Evolutionary conservation across 2,113 vertebrate species (phyloP).

Genomic region (Anoplopoma fimbria): DNA sequence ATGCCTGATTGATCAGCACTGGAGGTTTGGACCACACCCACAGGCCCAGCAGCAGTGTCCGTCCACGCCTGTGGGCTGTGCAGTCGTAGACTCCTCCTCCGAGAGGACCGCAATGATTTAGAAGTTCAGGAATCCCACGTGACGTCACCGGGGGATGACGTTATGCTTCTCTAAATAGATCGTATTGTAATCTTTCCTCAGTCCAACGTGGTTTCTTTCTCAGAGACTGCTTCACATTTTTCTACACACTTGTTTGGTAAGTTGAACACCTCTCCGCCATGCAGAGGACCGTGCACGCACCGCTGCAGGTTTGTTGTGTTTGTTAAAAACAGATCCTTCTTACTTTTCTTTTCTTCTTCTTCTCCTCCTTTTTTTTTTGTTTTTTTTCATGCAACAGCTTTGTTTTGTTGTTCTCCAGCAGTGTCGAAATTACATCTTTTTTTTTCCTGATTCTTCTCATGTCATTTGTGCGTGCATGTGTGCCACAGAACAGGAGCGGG

Average conservation of each 20-base stretch:
- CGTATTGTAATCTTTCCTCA: slow-evolving; percentile 99
- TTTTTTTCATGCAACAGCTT: slow-evolving; percentile 75
- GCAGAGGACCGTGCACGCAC: slow-evolving; percentile 70
- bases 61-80: slow-evolving; percentile 58
- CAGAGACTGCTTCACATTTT: slow-evolving; percentile 90
- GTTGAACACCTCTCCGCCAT: slow-evolving; percentile 85
- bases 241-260: slow-evolving; percentile 96
- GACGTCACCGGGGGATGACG: slow-evolving; percentile 98
- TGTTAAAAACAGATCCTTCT: slow-evolving; percentile 35
- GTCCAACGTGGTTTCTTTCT: slow-evolving; percentile 99
- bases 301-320: slow-evolving; percentile 72
- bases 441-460: not conserved
- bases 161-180: slow-evolving; percentile 99
- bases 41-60: slow-evolving; percentile 42
- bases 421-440: not conserved
- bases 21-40: slow-evolving; percentile 68
- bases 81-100: slow-evolving; percentile 67
- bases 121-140: slow-evolving; percentile 99
- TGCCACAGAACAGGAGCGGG: not conserved
- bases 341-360: slow-evolving; percentile 41
- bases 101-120: slow-evolving; percentile 97
- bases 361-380: not conserved
- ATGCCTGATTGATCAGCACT: slow-evolving; percentile 20
- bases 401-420: slow-evolving; percentile 51
- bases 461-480: not conserved